A percentile compares a stretch with the other conserved stretches of the same genome.
Evolutionary conservation across 2,113 vertebrate genomes (phyloP).

Genomic region (Erythrolamprus reginae): DNA sequence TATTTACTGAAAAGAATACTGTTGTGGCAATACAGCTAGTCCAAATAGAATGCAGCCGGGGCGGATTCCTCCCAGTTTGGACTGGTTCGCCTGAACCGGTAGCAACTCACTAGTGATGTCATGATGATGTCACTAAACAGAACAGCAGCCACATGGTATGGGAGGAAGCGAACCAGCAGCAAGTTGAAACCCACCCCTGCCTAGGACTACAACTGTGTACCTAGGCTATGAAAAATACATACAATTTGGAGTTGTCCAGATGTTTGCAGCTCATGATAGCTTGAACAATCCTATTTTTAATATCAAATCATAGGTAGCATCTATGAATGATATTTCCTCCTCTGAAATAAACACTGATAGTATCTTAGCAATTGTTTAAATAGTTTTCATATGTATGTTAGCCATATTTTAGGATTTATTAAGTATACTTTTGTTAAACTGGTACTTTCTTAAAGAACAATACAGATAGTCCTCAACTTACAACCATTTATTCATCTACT

Average conservation of each 20-base stretch:
- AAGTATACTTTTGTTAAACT: rapidly evolving
- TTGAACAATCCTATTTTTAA: neutral
- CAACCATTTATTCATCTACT: neutral
- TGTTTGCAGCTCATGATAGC: neutral
- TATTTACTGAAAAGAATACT: conserved; percentile 5
- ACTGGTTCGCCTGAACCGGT: too few species aligned
- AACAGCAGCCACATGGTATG: too few species aligned
- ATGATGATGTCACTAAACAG: too few species aligned
- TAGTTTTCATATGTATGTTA: neutral
- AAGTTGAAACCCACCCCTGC: neutral
- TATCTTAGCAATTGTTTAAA: neutral
- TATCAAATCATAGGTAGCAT: neutral
- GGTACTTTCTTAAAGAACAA: neutral
- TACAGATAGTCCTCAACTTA: neutral
- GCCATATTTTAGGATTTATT: neutral
- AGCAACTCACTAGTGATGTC: too few species aligned
- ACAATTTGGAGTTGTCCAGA: neutral
- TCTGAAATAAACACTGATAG: conserved; percentile 4
- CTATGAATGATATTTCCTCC: neutral
- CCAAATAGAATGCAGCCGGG: neutral
- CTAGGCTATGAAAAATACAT: neutral
- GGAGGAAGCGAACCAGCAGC: too few species aligned
- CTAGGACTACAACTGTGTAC: neutral
- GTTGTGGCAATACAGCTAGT: neutral
- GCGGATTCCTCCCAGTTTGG: too few species aligned